Percentiles rank a stretch among this genome's conserved stretches.
Conservation (phyloP, 2,888 invertebrate species). For the Papilio gigon region DNA sequence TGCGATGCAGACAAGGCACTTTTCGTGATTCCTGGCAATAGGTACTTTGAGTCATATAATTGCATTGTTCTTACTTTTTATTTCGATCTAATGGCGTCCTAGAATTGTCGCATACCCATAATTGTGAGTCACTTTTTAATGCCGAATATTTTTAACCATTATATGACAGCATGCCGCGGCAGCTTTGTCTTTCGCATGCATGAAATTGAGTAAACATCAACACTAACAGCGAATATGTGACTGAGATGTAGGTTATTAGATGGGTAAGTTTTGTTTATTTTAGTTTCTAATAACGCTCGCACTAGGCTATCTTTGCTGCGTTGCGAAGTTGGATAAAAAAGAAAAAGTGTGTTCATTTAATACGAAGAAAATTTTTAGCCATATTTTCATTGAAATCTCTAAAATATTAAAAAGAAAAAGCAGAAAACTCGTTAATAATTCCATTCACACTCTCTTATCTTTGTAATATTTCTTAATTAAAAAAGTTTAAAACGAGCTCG, state of each 20-base stretch:
- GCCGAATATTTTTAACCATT: background rate
- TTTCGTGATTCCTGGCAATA: constrained; percentile 57
- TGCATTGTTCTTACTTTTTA: background rate
- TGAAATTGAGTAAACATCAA: background rate
- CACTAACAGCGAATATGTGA: background rate
- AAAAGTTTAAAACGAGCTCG: background rate
- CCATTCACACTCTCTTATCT: constrained; percentile 2
- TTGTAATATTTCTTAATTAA: constrained; percentile 13
- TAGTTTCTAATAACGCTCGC: background rate
- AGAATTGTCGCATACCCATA: background rate
- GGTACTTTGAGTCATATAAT: background rate
- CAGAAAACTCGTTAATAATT: background rate
- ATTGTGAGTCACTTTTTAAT: background rate
- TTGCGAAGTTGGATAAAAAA: background rate
- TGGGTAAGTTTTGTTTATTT: background rate
- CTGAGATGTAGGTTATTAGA: background rate
- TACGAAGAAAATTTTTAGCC: background rate
- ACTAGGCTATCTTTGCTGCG: background rate
- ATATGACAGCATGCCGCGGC: background rate
- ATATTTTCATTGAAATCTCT: background rate
- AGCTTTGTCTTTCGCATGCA: background rate
- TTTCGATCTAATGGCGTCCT: background rate
- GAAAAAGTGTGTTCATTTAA: background rate
- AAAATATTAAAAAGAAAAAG: background rate
- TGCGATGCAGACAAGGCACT: constrained; percentile 57